Conservation (phyloP, 2,797 vertebrate genomes). For the Enoplosus armatus region DNA sequence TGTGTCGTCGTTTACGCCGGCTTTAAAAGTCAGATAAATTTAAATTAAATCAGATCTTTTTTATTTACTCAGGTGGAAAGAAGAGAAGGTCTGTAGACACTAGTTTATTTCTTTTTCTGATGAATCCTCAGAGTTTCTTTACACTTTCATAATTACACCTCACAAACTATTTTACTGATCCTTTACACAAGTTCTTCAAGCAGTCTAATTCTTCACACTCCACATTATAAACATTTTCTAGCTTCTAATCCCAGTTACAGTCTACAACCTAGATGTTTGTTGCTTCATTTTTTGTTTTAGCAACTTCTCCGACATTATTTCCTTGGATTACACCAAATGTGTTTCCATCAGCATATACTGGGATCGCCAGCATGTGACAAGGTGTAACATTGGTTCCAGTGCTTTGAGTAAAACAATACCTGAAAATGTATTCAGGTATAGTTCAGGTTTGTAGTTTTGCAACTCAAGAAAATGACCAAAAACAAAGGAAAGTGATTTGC, state of each 20-base stretch:
- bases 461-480: not conserved
- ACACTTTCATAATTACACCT: not conserved
- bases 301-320: not conserved
- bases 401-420: not conserved
- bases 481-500: no score
- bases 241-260: not conserved
- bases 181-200: not conserved
- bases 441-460: not conserved
- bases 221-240: not conserved
- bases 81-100: not conserved
- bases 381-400: not conserved
- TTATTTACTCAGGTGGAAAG: conserved; percentile 10
- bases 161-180: not conserved
- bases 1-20: not conserved
- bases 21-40: conserved; percentile 30
- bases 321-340: not conserved
- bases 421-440: not conserved
- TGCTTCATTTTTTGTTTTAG: not conserved
- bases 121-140: not conserved
- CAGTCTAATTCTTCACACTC: not conserved
- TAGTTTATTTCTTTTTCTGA: not conserved
- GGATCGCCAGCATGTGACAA: not conserved
- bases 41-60: conserved; percentile 25
- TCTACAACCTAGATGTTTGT: not conserved
- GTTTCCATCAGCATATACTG: not conserved